Base-by-base conservation (phyloP, 2,797 vertebrate species). In the Lacerta agilis region DNA sequence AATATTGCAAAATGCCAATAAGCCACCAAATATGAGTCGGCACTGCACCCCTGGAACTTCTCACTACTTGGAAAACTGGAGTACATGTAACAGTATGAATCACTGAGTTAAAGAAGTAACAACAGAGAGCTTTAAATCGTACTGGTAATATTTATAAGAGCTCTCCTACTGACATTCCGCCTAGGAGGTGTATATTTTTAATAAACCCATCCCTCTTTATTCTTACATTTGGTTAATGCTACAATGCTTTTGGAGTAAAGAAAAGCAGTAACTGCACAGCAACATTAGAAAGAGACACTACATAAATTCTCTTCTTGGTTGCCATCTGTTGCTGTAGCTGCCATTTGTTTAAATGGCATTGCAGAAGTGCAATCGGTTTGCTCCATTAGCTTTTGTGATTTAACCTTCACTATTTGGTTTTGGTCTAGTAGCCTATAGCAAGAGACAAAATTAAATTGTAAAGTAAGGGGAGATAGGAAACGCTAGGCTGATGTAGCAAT, bases 361-460 rank as follows among this genome's bases (percentile, higher is more conserved):
- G 45, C 27, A 88, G 25, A 71, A 69, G 20, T 45, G 29, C 80
- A 61, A 88, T 18, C 27, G 17, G n/a, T 43, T 87, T 89, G 58
- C 41, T 23, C 82, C 80, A 43, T 72, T 87, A 71, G 29, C 43
- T 86, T 80, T 80, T 88, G 33, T 79, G 80, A 91, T 90, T 90
- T 88, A 41, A 88, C 43, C 29, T 87, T 11, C 2, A 43, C 2
- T 82, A 10, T 88, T 79, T 66, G 0, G 1, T 20, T 83, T 86
- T 0, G 0, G 13, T 61, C 69, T 91, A 43, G n/a, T 75, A 89
- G 25, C 25, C 72, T 75, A 85, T 75, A 88, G 55, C 78, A 75
- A 79, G 83, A 80, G 58, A 75, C 49, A 82, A 75, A 75, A 76
- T 81, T 36, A 49, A 73, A 81, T 17, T 81, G 79, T 81, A 85